Percentiles rank a stretch among this genome's conserved stretches.
Evolutionary conservation across 2,797 vertebrate species (phyloP).

Genomic region (Sarcoramphus papa): DNA sequence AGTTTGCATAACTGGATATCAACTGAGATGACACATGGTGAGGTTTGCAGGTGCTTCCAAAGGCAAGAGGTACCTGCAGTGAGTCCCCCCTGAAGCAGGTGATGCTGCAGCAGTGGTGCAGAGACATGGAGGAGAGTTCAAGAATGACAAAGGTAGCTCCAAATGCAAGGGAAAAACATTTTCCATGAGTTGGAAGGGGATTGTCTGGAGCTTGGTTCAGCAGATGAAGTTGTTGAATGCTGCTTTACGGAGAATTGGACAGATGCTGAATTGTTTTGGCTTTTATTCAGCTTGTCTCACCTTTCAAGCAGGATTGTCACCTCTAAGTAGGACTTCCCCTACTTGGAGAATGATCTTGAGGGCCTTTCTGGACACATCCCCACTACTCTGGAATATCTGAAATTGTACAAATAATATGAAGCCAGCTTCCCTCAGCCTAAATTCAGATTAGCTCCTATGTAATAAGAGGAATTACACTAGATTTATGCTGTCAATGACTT

Average conservation of each 20-base stretch:
- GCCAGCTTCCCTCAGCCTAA: neutral
- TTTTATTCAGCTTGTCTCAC: neutral
- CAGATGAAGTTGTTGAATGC: neutral
- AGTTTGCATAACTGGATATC: neutral
- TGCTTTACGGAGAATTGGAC: neutral
- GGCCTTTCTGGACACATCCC: neutral
- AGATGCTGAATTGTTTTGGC: neutral
- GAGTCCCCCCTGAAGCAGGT: neutral
- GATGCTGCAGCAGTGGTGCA: neutral
- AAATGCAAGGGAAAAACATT: neutral
- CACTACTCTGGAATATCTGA: neutral
- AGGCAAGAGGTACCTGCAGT: neutral
- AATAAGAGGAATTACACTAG: neutral
- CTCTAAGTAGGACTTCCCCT: neutral
- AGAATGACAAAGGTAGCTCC: neutral
- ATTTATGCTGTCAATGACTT: neutral
- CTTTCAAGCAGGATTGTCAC: neutral
- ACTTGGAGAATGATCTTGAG: neutral
- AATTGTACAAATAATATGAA: rapidly evolving
- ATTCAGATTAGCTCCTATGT: neutral
- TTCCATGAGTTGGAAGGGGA: neutral
- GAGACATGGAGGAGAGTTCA: neutral
- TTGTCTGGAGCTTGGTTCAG: neutral
- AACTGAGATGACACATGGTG: too few relatives aligned
- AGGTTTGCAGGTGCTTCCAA: neutral